phyloP scores from a whole-genome alignment of 2,797 vertebrate species.

The Hemibagrus guttatus region DNA sequence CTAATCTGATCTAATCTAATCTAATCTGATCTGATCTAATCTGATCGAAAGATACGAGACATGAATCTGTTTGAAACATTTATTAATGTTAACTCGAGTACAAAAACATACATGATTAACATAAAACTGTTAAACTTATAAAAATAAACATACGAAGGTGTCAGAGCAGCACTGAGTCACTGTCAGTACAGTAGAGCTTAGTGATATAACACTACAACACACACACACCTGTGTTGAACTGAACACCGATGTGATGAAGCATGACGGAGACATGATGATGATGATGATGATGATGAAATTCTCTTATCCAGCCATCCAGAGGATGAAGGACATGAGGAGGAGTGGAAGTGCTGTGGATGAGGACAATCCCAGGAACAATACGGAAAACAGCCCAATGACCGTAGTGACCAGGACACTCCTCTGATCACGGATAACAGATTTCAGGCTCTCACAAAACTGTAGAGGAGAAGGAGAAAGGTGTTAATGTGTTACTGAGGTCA shows the following conservation, averaged over 20 bases:
- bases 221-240: background rate
- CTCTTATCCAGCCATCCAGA: conserved; percentile 91
- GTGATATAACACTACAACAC: background rate
- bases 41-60: background rate
- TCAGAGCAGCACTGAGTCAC: background rate
- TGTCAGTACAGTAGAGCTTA: conserved; percentile 13
- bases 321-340: conserved; percentile 84
- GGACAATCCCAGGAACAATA: conserved; percentile 80
- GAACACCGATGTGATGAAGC: background rate
- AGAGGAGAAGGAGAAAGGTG: conserved; percentile 43
- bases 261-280: background rate
- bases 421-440: conserved; percentile 88
- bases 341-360: conserved; percentile 79
- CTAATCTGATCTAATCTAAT: too few relatives aligned
- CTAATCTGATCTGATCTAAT: too few relatives aligned
- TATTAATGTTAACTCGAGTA: conserved; percentile 13
- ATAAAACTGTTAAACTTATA: conserved; percentile 25
- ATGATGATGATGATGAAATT: conserved; percentile 5
- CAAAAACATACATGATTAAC: conserved; percentile 23
- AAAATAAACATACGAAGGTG: background rate
- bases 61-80: background rate
- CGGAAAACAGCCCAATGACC: conserved; percentile 79
- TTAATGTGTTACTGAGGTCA: conserved; percentile 14
- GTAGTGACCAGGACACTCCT: conserved; percentile 78
- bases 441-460: conserved; percentile 89